Evolutionary conservation across 2,797 vertebrate species (phyloP).

Genomic region (Cyprinella venusta): DNA sequence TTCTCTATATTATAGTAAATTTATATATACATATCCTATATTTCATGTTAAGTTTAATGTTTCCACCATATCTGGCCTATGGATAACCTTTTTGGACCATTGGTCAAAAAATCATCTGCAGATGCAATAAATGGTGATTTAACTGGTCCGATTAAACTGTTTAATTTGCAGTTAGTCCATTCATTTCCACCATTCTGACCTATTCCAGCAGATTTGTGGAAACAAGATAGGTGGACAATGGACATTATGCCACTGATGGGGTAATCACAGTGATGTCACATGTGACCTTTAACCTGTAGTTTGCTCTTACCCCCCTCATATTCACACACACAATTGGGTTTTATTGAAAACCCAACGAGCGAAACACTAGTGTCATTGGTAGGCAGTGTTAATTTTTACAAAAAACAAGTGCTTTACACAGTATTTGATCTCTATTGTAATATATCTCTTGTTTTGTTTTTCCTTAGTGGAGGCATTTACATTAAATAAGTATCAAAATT

Average conservation of each 20-base stretch:
- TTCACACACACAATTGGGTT: neutral
- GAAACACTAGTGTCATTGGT: neutral
- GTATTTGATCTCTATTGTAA: neutral
- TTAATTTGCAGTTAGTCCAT: neutral
- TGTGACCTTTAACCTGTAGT: neutral
- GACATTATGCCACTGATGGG: neutral
- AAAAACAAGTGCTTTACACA: neutral
- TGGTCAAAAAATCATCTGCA: neutral
- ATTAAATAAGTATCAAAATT: neutral
- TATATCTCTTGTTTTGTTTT: neutral
- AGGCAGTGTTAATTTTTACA: neutral
- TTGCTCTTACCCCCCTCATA: neutral
- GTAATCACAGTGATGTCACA: constrained; percentile 7
- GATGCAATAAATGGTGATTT: neutral
- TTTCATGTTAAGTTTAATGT: neutral
- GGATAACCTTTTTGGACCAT: neutral
- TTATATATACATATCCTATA: neutral
- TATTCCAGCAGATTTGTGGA: neutral
- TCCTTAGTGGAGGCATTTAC: neutral
- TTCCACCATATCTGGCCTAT: neutral
- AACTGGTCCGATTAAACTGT: neutral
- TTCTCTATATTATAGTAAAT: neutral
- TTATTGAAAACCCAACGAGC: neutral
- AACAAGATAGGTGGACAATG: neutral
- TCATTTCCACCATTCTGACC: constrained; percentile 12